A percentile compares a stretch with the other conserved stretches of the same genome.
phyloP scores from a whole-genome alignment of 1,140 invertebrate genomes.

The Contarinia nasturtii region DNA sequence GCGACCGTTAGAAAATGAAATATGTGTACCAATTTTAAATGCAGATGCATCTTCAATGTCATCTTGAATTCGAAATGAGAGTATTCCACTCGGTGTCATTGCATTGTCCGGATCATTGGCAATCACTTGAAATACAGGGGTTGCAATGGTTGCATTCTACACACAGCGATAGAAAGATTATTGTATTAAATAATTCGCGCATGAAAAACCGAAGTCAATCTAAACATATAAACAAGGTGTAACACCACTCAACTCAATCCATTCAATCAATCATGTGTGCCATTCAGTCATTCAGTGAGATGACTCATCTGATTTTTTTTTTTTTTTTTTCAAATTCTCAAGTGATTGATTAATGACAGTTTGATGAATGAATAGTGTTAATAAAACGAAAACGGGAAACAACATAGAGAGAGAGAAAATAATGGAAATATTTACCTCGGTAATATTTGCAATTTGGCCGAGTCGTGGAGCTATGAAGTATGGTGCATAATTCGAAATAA shows the following conservation, averaged over 20 bases:
- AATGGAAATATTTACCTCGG: conserved; percentile 30
- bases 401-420: neutral
- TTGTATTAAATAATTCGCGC: neutral
- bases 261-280: too few relatives aligned
- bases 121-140: conserved; percentile 54
- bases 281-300: too few relatives aligned
- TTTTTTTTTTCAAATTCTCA: neutral
- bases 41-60: conserved; percentile 41
- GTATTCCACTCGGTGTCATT: conserved; percentile 47
- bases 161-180: conserved; percentile 11
- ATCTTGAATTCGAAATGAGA: conserved; percentile 51
- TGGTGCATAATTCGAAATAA: conserved; percentile 67
- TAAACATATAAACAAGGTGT: neutral
- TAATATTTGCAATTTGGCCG: conserved; percentile 49
- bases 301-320: neutral
- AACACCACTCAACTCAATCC: too few relatives aligned
- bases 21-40: conserved; percentile 46
- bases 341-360: too few relatives aligned
- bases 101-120: conserved; percentile 64
- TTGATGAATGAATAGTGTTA: too few relatives aligned
- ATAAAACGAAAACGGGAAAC: neutral
- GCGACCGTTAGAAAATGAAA: too few relatives aligned
- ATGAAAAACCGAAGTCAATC: too few relatives aligned
- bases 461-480: conserved; percentile 47
- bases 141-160: conserved; percentile 49